Percentiles rank a stretch among this genome's conserved stretches.
Evolutionary conservation across 2,888 invertebrate species (phyloP).

Genomic region (Melipona bicolor): DNA sequence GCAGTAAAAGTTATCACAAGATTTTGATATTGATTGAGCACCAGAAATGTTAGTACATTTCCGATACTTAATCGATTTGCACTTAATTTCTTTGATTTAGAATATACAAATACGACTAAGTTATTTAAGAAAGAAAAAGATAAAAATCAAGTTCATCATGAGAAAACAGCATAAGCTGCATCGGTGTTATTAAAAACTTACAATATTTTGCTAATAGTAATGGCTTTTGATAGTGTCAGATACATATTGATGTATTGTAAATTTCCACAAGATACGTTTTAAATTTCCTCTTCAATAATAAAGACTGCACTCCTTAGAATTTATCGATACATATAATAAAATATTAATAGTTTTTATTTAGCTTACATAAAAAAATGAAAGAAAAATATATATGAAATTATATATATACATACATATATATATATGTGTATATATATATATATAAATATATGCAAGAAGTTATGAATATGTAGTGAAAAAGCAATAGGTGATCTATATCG

Average conservation of each 20-base stretch:
- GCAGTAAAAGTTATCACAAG: conserved; percentile 36
- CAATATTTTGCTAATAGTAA: conserved; percentile 51
- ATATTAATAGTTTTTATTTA: conserved; percentile 31
- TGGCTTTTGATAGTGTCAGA: conserved; percentile 42
- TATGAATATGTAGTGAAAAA: conserved; percentile 17
- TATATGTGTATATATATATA: no score
- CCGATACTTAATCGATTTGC: conserved; percentile 67
- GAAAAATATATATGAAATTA: conserved; percentile 15
- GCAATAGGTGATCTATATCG: conserved; percentile 47
- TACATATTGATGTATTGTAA: conserved; percentile 47
- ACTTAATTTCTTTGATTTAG: conserved; percentile 50
- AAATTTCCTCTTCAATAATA: conserved; percentile 62
- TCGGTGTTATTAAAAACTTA: conserved; percentile 36
- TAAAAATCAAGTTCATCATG: conserved; percentile 18
- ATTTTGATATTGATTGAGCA: conserved; percentile 58
- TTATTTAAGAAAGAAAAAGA: neutral
- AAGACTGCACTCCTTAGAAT: conserved; percentile 56
- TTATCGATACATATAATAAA: conserved; percentile 25
- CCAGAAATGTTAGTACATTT: conserved; percentile 64
- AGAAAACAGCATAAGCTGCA: conserved; percentile 38
- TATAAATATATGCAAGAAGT: conserved; percentile 2
- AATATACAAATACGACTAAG: conserved; percentile 40
- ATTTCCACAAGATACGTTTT: conserved; percentile 42
- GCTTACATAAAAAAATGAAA: conserved; percentile 24
- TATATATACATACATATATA: conserved; percentile 3